These are phyloP conservation scores for Drosophila willistoni DNA, from an alignment of 1,140 invertebrate species.

Conservation along the genomic window DNA sequence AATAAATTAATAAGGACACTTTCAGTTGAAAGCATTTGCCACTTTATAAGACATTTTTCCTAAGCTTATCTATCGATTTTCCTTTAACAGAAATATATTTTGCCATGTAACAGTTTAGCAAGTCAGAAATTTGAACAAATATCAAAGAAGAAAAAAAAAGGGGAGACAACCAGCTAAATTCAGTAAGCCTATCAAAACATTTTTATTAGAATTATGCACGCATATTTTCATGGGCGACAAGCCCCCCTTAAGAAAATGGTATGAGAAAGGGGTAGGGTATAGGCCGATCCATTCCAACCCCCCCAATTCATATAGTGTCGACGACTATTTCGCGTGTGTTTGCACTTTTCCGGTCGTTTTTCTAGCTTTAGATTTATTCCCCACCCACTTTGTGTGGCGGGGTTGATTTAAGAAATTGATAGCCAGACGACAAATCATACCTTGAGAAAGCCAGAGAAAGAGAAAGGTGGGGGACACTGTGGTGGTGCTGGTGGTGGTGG, in stretches of 20 bases:
- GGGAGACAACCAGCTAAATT: constrained; percentile 10
- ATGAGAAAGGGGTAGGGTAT: neutral
- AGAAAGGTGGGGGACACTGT: constrained; percentile 25
- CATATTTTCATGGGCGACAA: constrained; percentile 40
- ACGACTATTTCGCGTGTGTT: constrained; percentile 77
- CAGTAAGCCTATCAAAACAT: constrained; percentile 73
- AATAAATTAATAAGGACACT: neutral
- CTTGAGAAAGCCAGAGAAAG: constrained; percentile 42
- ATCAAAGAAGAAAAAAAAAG: constrained; percentile 38
- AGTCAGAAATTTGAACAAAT: constrained; percentile 62
- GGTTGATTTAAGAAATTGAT: constrained; percentile 72
- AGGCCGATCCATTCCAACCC: neutral
- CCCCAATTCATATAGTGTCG: constrained; percentile 25
- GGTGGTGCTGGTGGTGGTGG: neutral
- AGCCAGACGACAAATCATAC: constrained; percentile 74
- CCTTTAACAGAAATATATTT: constrained; percentile 1
- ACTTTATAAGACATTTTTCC: neutral
- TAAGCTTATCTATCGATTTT: constrained; percentile 6
- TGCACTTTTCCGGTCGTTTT: constrained; percentile 76
- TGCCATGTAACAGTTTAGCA: constrained; percentile 60
- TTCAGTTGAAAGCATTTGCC: too few species aligned
- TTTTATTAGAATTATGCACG: constrained; percentile 72
- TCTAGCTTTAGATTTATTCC: constrained; percentile 42
- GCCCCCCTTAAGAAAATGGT: constrained; percentile 23
- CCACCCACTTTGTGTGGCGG: constrained; percentile 25